A percentile compares a stretch with the other conserved stretches of the same genome.
Conservation (phyloP, 1,140 invertebrate genomes). For the Brachionus paranguensis region DNA sequence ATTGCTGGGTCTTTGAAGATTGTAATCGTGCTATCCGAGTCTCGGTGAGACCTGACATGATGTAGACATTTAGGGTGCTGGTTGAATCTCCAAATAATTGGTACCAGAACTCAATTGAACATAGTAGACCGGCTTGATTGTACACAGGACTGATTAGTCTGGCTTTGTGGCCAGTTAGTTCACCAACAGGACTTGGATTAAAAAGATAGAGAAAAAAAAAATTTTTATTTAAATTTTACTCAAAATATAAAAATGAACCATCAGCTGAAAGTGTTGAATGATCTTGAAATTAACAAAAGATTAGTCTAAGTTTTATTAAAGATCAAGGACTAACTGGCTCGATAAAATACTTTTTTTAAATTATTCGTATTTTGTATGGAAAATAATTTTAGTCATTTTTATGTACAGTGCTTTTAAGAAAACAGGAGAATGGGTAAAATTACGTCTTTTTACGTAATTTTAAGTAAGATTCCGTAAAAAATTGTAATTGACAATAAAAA, state of each 20-base stretch:
- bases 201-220: not conserved
- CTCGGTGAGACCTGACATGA: not conserved
- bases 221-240: not conserved
- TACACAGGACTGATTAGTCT: slow-evolving; percentile 47
- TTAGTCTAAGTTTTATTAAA: too few relatives aligned
- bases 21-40: not conserved
- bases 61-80: slow-evolving; percentile 42
- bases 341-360: too few relatives aligned
- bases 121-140: slow-evolving; percentile 41
- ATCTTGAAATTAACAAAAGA: not conserved
- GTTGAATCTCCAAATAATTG: not conserved
- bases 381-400: too few relatives aligned
- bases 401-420: too few relatives aligned
- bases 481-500: too few relatives aligned
- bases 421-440: too few relatives aligned
- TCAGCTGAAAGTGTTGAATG: not conserved
- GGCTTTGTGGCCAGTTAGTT: not conserved
- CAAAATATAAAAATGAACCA: not conserved
- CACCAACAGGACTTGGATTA: not conserved
- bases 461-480: too few relatives aligned
- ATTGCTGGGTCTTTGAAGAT: slow-evolving; percentile 34
- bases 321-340: too few relatives aligned
- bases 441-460: too few relatives aligned
- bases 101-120: slow-evolving; percentile 33
- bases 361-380: too few relatives aligned